These are phyloP conservation scores for Ceratina japonica DNA, from an alignment of 1,140 invertebrate genomes.

Conservation along the genomic window DNA sequence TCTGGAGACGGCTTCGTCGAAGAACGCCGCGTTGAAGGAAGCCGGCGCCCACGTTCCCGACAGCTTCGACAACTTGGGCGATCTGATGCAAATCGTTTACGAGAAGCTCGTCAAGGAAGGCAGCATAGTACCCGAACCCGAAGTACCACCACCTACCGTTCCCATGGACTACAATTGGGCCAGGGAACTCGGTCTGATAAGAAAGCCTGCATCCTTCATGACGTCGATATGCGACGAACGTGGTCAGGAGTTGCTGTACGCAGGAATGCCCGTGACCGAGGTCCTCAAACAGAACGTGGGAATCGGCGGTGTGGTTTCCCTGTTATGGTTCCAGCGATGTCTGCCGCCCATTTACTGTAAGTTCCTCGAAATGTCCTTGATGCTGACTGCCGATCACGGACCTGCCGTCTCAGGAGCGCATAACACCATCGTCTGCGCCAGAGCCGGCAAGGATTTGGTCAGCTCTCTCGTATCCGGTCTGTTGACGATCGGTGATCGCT, in stretches of 20 bases:
- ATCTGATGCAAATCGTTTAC: slow-evolving; percentile 89
- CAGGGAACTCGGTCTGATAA: slow-evolving; percentile 97
- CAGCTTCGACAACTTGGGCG: slow-evolving; percentile 95
- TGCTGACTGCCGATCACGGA: slow-evolving; percentile 99
- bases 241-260: slow-evolving; percentile 98
- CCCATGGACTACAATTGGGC: slow-evolving; percentile 99
- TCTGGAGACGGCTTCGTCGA: slow-evolving; percentile 95
- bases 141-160: slow-evolving; percentile 98
- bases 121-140: slow-evolving; percentile 91
- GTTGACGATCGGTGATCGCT: slow-evolving; percentile 98
- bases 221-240: slow-evolving; percentile 99
- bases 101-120: slow-evolving; percentile 89
- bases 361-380: slow-evolving; percentile 99
- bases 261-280: slow-evolving; percentile 98
- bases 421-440: slow-evolving; percentile 99
- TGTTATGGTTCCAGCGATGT: slow-evolving; percentile 99
- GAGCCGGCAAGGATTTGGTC: slow-evolving; percentile 99
- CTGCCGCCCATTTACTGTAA: slow-evolving; percentile 96
- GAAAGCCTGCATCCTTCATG: slow-evolving; percentile 99
- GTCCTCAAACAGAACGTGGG: slow-evolving; percentile 94
- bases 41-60: slow-evolving; percentile 94
- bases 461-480: slow-evolving; percentile 97
- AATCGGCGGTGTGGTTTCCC: slow-evolving; percentile 97
- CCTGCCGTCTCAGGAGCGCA: slow-evolving; percentile 99
- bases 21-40: slow-evolving; percentile 91